These are phyloP conservation scores for Pomatostomus ruficeps DNA, from an alignment of 2,113 vertebrate species.

Conservation along the genomic window DNA sequence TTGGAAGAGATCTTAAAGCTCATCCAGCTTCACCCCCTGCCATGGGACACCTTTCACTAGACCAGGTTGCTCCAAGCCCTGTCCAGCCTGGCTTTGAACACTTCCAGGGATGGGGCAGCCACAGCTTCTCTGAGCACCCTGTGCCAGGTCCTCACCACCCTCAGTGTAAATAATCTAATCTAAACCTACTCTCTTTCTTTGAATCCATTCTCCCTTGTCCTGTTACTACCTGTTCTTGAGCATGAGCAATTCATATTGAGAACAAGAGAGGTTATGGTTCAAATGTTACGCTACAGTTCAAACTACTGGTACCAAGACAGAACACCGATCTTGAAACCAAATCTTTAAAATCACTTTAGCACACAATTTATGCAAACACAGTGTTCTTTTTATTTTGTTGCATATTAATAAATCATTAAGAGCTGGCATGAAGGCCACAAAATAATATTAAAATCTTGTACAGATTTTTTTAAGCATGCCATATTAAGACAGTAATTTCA, in stretches of 20 bases:
- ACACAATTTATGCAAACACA: background rate
- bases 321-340: background rate
- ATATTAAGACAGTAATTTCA: background rate
- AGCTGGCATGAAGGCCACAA: background rate
- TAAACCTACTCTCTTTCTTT: background rate
- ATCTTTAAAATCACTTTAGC: background rate
- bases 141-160: background rate
- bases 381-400: background rate
- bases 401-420: background rate
- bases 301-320: fast-evolving
- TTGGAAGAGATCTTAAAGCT: background rate
- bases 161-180: background rate
- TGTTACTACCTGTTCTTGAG: background rate
- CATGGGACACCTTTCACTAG: fast-evolving
- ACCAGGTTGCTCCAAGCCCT: background rate
- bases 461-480: background rate
- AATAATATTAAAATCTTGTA: background rate
- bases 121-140: background rate
- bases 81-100: too few relatives aligned
- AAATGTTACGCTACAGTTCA: fast-evolving
- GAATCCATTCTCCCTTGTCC: too few relatives aligned
- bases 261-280: too few relatives aligned
- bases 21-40: background rate
- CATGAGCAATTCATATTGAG: fast-evolving
- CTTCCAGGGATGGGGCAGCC: background rate